phyloP scores from a whole-genome alignment of 2,888 invertebrate species.

The Aelia acuminata region DNA sequence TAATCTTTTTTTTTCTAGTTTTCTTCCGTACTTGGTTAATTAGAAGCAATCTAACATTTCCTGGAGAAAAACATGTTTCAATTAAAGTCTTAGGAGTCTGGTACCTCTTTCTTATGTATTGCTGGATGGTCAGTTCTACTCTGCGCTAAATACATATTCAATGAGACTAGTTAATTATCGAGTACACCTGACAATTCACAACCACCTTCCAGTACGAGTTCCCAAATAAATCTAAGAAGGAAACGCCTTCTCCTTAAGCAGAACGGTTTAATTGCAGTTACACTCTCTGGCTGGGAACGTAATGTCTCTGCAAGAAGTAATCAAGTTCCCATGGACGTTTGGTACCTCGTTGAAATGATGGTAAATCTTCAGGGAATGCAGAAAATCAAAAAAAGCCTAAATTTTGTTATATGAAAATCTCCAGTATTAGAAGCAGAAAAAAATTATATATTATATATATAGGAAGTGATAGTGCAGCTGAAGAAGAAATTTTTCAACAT shows the following conservation, averaged over 20 bases:
- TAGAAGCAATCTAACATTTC: neutral
- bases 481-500: no score
- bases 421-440: no score
- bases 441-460: no score
- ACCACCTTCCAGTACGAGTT: neutral
- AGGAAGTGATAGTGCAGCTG: no score
- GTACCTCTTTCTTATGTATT: neutral
- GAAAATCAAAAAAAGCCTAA: no score
- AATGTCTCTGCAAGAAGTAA: neutral
- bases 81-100: neutral
- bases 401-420: no score
- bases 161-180: neutral
- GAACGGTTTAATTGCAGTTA: neutral
- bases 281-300: neutral
- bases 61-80: neutral
- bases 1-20: no score
- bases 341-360: neutral
- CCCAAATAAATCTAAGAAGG: constrained; percentile 13
- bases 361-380: neutral
- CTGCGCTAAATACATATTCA: neutral
- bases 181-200: neutral
- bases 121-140: neutral
- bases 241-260: neutral
- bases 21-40: no score
- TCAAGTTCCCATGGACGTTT: neutral